Base-by-base conservation (phyloP, 2,888 invertebrate genomes). In the Lithodes maja region DNA sequence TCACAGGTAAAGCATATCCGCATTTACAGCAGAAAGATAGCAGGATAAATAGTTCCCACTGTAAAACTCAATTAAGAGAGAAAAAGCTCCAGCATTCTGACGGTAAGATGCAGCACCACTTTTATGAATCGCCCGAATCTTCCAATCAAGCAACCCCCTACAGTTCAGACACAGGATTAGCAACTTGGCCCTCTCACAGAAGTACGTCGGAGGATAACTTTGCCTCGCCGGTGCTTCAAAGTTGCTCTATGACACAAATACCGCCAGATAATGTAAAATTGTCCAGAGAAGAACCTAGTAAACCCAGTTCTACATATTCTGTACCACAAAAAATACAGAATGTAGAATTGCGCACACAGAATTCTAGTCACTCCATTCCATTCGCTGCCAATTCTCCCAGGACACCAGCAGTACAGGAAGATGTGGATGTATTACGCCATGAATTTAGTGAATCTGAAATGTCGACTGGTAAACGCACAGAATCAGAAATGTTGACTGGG, bases 111-210 rank as follows among this genome's bases (percentile, higher is more conserved):
- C 33, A 33, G 33, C 33, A 33, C 33, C 33, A 33, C 33, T 33
- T 33, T 33, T 17, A 3, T 12, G 71, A 71, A 71, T n/a, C 17
- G 1, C 1, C 17, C 12, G 71, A 71, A 12, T 12, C 15, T 5
- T 71, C 71, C 5, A 17, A 17, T n/a, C 12, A 71, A n/a, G 1
- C 12, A 1, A 71, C 71, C 12, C 71, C 71, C 15, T 5, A n/a
- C 15, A 71, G 71, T 17, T 71, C 71, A n/a, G 71, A 71, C 71
- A 71, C 71, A 71, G 71, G 71, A n/a, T 5, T 71, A 17, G 71
- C 71, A n/a, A 71, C 71, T 5, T 71, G 71, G 71, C 71, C 71
- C 12, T 71, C 71, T 71, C n/a, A 17, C 15, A 71, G 71, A 71
- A 71, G 15, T 71, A 17, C 15, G 3, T 71, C 71, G 17, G 71